Evolutionary conservation across 2,888 invertebrate species (phyloP).

Genomic region (Petrolisthes cinctipes): DNA sequence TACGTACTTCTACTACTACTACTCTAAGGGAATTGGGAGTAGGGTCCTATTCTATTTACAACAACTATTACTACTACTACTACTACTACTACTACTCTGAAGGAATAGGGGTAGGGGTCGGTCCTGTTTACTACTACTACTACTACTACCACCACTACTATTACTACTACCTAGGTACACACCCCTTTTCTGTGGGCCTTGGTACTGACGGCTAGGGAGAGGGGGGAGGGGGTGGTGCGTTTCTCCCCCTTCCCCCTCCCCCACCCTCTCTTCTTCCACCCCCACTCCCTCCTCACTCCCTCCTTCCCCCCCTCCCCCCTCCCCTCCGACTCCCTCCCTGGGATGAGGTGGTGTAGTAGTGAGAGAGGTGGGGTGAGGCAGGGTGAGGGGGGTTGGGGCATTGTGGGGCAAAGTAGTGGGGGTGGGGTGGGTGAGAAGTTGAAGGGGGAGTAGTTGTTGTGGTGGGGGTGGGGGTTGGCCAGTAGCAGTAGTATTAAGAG

Average conservation of each 20-base stretch:
- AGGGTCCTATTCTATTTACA: no score
- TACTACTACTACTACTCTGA: no score
- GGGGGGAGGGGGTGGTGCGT: slow-evolving; percentile 54
- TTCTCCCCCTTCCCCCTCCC: slow-evolving; percentile 32
- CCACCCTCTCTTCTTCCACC: slow-evolving; percentile 10
- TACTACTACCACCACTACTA: not conserved
- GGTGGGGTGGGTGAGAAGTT: not conserved
- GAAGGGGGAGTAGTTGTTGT: not conserved
- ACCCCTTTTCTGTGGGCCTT: slow-evolving; percentile 56
- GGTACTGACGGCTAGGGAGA: slow-evolving; percentile 58
- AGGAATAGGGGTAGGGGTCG: no score
- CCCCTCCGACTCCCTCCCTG: not conserved
- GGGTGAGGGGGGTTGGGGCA: not conserved
- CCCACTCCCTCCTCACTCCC: not conserved
- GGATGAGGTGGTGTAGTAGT: not conserved
- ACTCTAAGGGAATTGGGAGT: no score
- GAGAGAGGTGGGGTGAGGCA: not conserved
- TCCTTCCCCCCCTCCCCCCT: slow-evolving; percentile 7
- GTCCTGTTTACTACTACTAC: no score
- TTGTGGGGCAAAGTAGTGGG: not conserved
- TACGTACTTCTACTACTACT: no score
- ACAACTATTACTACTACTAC: no score
- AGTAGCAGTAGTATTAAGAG: not conserved
- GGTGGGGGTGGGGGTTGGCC: not conserved
- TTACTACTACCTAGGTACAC: slow-evolving; percentile 33